These are phyloP conservation scores for Pycnonotus jocosus DNA, from an alignment of 2,113 vertebrate genomes.

Conservation along the genomic window DNA sequence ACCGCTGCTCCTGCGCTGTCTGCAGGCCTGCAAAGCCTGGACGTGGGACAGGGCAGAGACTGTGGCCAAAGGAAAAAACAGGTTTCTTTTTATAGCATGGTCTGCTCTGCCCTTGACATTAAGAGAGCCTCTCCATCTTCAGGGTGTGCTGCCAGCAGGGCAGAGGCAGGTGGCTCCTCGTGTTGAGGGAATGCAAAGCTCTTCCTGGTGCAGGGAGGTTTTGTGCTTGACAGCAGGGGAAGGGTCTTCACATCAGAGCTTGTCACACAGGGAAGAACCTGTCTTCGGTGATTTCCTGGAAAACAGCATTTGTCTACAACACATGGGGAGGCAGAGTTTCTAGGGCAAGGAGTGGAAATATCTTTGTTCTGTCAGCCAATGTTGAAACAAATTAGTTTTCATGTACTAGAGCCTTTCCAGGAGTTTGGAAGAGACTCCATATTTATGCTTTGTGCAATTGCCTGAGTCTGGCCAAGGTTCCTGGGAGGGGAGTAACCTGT, in stretches of 20 bases:
- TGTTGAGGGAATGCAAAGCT: not conserved
- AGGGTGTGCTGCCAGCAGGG: not conserved
- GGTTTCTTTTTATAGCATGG: constrained; percentile 40
- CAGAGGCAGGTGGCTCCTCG: not conserved
- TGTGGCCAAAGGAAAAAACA: not conserved
- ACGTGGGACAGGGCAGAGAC: not conserved
- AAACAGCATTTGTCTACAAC: not conserved
- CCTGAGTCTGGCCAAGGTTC: not conserved
- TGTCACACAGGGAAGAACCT: not conserved
- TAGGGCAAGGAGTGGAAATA: not conserved
- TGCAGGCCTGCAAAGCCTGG: not conserved
- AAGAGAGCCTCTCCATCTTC: not conserved
- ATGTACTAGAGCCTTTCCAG: not conserved
- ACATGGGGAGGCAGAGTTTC: not conserved
- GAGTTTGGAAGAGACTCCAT: not conserved
- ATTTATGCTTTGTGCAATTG: not conserved
- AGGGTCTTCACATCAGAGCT: not conserved
- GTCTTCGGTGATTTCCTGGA: not conserved
- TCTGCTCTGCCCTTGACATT: constrained; percentile 45
- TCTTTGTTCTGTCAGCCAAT: fast-evolving
- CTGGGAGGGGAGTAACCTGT: not conserved
- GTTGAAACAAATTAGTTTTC: not conserved
- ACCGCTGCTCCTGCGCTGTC: not conserved
- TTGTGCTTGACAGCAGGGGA: not conserved
- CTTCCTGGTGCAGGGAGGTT: not conserved